A percentile compares a stretch with the other conserved stretches of the same genome.
phyloP scores from a whole-genome alignment of 2,888 invertebrate genomes.

The Criorhina ranunculi region DNA sequence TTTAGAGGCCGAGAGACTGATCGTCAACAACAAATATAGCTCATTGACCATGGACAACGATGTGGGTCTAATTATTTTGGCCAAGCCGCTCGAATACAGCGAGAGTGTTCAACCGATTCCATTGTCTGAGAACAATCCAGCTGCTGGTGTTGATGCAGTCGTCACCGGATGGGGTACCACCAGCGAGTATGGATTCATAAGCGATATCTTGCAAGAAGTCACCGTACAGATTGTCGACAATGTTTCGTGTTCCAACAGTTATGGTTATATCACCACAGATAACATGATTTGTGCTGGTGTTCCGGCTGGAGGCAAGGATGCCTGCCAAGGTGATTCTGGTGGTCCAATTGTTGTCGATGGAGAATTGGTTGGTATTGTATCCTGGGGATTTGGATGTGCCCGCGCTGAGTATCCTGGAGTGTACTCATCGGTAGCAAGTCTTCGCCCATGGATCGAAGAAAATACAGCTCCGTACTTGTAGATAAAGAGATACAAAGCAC shows the following conservation, averaged over 20 bases:
- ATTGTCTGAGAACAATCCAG: constrained; percentile 78
- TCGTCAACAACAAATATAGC: constrained; percentile 75
- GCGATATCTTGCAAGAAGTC: constrained; percentile 84
- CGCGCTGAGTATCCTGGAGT: constrained; percentile 80
- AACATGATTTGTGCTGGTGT: constrained; percentile 82
- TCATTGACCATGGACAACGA: constrained; percentile 85
- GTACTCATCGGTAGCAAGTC: constrained; percentile 78
- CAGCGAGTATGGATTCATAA: constrained; percentile 78
- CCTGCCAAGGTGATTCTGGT: constrained; percentile 82
- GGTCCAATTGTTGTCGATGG: constrained; percentile 81
- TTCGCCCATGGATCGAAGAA: constrained; percentile 76
- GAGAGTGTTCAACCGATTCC: constrained; percentile 83
- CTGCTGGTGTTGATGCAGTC: constrained; percentile 78
- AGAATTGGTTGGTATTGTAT: constrained; percentile 80
- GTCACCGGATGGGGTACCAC: constrained; percentile 82
- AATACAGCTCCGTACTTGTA: neutral
- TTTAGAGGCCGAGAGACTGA: constrained; percentile 78
- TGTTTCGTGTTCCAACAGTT: constrained; percentile 82
- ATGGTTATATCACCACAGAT: constrained; percentile 73
- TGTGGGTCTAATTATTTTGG: constrained; percentile 86
- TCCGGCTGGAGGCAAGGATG: constrained; percentile 79
- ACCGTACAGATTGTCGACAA: constrained; percentile 85
- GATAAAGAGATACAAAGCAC: no score
- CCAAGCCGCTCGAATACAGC: constrained; percentile 84
- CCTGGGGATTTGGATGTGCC: constrained; percentile 82